Percentiles rank a stretch among this genome's conserved stretches.
Evolutionary conservation across 2,113 vertebrate species (phyloP).

Genomic region (Orthonyx spaldingii): DNA sequence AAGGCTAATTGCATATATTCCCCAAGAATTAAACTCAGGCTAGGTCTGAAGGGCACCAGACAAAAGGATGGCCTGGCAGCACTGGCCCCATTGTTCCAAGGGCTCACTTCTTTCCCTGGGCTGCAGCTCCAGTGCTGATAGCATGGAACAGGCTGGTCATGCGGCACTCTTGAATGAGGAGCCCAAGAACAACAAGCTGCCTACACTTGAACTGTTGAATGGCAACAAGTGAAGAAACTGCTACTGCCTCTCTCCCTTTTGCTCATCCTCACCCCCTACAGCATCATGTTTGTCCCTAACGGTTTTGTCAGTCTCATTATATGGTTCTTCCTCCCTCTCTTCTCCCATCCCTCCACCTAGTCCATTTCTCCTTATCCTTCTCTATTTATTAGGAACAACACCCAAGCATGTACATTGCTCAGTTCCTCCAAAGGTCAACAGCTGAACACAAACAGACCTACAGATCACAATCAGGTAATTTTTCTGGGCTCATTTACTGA

Average conservation of each 20-base stretch:
- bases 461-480: not conserved
- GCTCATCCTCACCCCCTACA: not conserved
- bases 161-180: not conserved
- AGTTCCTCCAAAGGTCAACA: not conserved
- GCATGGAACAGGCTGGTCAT: rapidly evolving
- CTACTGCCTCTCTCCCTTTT: not conserved
- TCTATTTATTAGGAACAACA: not conserved
- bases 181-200: not conserved
- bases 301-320: not conserved
- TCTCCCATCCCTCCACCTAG: not conserved
- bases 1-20: not conserved
- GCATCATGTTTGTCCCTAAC: not conserved
- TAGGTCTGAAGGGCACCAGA: not conserved
- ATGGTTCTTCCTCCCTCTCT: not conserved
- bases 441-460: not conserved
- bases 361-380: not conserved
- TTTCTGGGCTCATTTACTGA: not conserved
- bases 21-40: not conserved
- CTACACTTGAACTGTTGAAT: not conserved
- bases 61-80: not conserved
- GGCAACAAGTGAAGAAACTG: not conserved
- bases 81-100: not conserved
- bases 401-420: not conserved
- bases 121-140: not conserved
- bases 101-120: not conserved